These are phyloP conservation scores for Lepisosteus oculatus DNA, from an alignment of 2,113 vertebrate species.

Conservation along the genomic window DNA sequence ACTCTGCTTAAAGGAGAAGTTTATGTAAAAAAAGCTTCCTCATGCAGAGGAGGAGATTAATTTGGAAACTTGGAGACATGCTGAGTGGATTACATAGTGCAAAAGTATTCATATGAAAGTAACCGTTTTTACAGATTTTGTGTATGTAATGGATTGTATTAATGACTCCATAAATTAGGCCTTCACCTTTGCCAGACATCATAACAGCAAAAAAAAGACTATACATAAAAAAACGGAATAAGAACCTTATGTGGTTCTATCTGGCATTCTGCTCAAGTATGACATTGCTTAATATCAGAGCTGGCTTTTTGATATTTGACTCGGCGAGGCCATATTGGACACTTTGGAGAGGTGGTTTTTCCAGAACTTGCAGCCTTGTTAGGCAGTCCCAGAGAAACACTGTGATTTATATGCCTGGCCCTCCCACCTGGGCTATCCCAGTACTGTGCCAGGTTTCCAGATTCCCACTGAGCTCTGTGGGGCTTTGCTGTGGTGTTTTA, in stretches of 20 bases:
- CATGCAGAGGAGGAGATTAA: slow-evolving; percentile 49
- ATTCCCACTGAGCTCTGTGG: slow-evolving; percentile 47
- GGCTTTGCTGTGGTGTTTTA: slow-evolving; percentile 36
- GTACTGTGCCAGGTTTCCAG: slow-evolving; percentile 46
- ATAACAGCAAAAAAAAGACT: slow-evolving; percentile 12
- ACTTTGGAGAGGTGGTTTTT: slow-evolving; percentile 29
- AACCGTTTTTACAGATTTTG: slow-evolving; percentile 47
- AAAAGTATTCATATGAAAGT: slow-evolving; percentile 50
- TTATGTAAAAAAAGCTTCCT: slow-evolving; percentile 42
- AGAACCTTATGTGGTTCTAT: slow-evolving; percentile 17
- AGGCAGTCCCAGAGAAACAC: slow-evolving; percentile 42
- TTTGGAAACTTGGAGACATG: slow-evolving; percentile 49
- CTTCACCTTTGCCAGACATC: slow-evolving; percentile 41
- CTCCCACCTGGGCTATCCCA: slow-evolving; percentile 52
- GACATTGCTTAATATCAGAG: slow-evolving; percentile 33
- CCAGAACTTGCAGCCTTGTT: slow-evolving; percentile 54
- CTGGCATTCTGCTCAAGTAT: slow-evolving; percentile 23
- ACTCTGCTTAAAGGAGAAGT: slow-evolving; percentile 43
- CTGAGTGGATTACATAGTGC: slow-evolving; percentile 56
- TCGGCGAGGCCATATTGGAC: slow-evolving; percentile 49
- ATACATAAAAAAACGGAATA: slow-evolving; percentile 13
- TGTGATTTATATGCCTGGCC: slow-evolving; percentile 57
- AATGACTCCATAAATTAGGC: slow-evolving; percentile 64
- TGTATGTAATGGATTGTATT: slow-evolving; percentile 51
- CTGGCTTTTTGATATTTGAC: slow-evolving; percentile 52